These are phyloP conservation scores for Lepidocolaptes lacrymiger DNA, from an alignment of 2,797 vertebrate species.

Conservation along the genomic window DNA sequence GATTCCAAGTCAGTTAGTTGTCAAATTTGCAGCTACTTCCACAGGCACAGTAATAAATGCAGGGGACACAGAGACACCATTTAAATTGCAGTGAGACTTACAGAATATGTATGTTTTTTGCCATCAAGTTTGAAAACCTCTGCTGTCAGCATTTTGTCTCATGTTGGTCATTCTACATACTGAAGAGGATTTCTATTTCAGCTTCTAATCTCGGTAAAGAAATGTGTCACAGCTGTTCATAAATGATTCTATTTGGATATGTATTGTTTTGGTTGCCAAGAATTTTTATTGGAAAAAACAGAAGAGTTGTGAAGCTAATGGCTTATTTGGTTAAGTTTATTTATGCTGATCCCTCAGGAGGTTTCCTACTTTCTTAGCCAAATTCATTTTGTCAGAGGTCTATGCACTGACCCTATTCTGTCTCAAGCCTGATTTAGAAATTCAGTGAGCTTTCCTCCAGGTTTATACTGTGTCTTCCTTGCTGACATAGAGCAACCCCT, in stretches of 20 bases:
- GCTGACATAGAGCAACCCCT: background rate
- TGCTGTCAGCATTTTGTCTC: background rate
- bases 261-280: background rate
- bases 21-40: background rate
- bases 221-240: background rate
- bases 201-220: background rate
- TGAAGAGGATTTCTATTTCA: background rate
- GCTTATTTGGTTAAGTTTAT: background rate
- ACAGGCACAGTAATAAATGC: background rate
- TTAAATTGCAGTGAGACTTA: background rate
- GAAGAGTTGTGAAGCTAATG: background rate
- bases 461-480: background rate
- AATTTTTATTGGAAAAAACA: background rate
- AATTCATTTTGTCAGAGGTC: background rate
- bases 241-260: background rate
- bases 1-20: background rate
- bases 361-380: background rate
- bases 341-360: background rate
- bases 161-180: background rate
- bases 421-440: background rate
- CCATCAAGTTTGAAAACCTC: background rate
- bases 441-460: background rate
- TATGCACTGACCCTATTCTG: background rate
- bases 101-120: fast-evolving
- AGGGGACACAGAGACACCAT: background rate